Evolutionary conservation across 2,113 vertebrate species (phyloP), one percentile per base, ranked within the genome.

Genomic region (Petrocephalus zakoni): DNA sequence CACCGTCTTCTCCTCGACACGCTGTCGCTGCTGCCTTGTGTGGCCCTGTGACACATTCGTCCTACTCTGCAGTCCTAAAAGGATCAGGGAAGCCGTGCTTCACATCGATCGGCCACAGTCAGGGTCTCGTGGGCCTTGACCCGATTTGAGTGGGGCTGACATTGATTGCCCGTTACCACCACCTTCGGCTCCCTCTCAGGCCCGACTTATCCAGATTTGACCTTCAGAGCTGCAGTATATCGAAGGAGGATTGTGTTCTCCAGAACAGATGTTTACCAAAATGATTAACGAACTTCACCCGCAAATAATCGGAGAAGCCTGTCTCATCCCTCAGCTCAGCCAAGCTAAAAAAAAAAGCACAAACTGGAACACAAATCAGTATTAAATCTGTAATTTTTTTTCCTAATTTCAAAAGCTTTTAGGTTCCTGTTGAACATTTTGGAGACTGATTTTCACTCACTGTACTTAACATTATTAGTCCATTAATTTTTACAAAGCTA

Each of bases 1-100:
- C 89, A 90, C 89, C 90, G 68, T 87, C 88, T 90, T 88, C 91
- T 90, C 91, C 90, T 88, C 68, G 90, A 88, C 87, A 49, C 68
- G 29, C 89, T 89, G 86, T 90, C 89, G 58, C 87, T 82, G 81
- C 90, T 85, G 49, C 53, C 34, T 89, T 84, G 11, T 53, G 89
- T 91, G 90, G 89, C 90, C 21, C 82, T 86, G 87, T 89, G 87
- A 89, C 84, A 34, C 90, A 89, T 89, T 89, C 42, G 15, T 47
- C 46, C 49, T 81, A 82, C 88, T 78, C 56, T 51, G n/a, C 55
- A 84, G 78, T 53, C 37, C 46, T 55, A 34, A 87, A 58, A 52
- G 13, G 22, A 56, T 2, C 11, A 13, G 13, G 19, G 15, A 9
- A 56, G 5, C 19, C 84, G 0, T 37, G 52, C 52, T 5, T 86